Evolutionary conservation across 2,888 invertebrate genomes (phyloP), one percentile per base, ranked within the genome.

Genomic region (Xanthia togata): DNA sequence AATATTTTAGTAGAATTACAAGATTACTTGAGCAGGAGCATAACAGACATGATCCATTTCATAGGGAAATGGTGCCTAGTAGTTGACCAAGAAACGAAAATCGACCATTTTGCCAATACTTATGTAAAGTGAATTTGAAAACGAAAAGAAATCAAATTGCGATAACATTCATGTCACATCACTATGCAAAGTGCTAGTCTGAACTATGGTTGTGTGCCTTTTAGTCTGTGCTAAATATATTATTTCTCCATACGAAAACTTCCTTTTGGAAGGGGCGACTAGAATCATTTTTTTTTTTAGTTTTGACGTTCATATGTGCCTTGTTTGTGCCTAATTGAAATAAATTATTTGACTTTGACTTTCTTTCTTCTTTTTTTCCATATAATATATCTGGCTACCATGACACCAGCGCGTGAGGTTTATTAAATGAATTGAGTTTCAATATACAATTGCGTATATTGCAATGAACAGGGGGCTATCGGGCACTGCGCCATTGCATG

Each of bases 401-500:
- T 67, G 63, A 71, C 53, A 72, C 50, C 31, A 50, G 63, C 55
- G 60, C 60, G 81, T 71, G 53, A 73, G 60, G 63, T 81, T 76
- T 79, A 84, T 73, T 70, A 63, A 78, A 17, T 68, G 70, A 81
- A 81, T 78, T 74, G 73, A 64, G 82, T 81, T 78, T 76, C 70
- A 87, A 84, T 87, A 75, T 76, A 57, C 81, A 81, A 74, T n/a
- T 74, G 75, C n/a, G 47, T 81, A 81, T 76, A 63, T 57, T 75
- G 31, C 50, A 20, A 75, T 55, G 47, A 75, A 41, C 41, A 57
- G 76, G 77, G 63, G 44, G 26, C 80, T 26, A 44, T 23, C 31
- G n/a, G 31, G 62, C n/a, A 31, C 14, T n/a, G 47, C n/a, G 77
- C 53, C 60, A 73, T 80, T 77, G 74, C 81, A 62, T 53, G 44